These are phyloP conservation scores for Trachelus stipa DNA, from an alignment of 2,888 invertebrate species.

Conservation along the genomic window DNA sequence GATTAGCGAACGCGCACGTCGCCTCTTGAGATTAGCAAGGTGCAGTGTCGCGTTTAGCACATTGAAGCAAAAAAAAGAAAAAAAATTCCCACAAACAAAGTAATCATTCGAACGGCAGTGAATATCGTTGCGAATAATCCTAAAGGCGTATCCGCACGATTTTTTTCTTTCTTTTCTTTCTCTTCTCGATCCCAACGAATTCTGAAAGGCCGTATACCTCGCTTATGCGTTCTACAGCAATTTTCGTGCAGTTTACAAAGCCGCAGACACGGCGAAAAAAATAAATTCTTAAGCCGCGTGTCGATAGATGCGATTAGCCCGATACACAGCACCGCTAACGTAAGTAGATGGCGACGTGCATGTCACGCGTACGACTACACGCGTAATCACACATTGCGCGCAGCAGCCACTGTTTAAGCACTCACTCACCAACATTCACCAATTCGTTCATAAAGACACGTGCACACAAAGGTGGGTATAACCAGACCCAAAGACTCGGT, in stretches of 20 bases:
- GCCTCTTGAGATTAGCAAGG: not conserved
- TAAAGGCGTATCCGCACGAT: not conserved
- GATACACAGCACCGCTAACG: not conserved
- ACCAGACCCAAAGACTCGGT: not conserved
- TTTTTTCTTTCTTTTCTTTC: not conserved
- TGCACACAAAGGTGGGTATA: not conserved
- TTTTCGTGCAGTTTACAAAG: not conserved
- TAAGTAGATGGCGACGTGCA: not conserved
- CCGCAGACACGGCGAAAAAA: not conserved
- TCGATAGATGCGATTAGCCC: too few relatives aligned
- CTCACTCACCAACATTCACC: not conserved
- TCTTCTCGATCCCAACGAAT: not conserved
- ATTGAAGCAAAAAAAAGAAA: not conserved
- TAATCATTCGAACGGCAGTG: not conserved
- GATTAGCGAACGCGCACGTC: conserved; percentile 2
- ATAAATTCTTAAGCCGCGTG: not conserved
- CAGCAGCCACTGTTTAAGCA: not conserved
- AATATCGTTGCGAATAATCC: not conserved
- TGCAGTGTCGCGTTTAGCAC: not conserved
- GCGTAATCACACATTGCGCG: not conserved
- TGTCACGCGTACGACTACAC: not conserved
- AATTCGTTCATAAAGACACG: not conserved
- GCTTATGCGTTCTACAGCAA: not conserved
- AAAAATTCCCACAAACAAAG: not conserved
- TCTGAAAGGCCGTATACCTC: not conserved